A percentile compares a stretch with the other conserved stretches of the same genome.
These are phyloP conservation scores for Acleris literana DNA, from an alignment of 2,888 invertebrate genomes.

Conservation along the genomic window DNA sequence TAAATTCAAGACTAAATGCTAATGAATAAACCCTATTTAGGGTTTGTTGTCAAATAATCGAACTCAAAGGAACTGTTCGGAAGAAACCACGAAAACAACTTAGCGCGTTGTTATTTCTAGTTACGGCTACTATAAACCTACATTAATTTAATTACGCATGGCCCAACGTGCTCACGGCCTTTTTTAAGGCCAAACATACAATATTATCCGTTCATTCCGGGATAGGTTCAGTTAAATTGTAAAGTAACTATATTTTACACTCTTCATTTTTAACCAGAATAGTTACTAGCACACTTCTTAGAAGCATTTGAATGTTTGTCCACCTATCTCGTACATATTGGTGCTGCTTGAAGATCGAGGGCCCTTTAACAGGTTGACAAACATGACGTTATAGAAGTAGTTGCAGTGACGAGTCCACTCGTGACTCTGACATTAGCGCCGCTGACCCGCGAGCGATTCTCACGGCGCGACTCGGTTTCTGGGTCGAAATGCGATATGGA, in stretches of 20 bases:
- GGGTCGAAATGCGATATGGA: slow-evolving; percentile 46
- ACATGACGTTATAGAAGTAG: slow-evolving; percentile 3
- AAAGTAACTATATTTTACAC: neutral
- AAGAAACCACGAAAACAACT: no score
- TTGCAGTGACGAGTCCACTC: slow-evolving; percentile 38
- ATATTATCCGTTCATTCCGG: no score
- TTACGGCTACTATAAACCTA: no score
- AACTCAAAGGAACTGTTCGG: no score
- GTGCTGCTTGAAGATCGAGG: slow-evolving; percentile 4
- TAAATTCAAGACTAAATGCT: no score
- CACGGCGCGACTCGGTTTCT: slow-evolving; percentile 58
- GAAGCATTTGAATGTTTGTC: slow-evolving; percentile 17
- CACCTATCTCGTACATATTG: slow-evolving; percentile 25
- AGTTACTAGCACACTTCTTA: neutral
- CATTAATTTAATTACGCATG: no score
- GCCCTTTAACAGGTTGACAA: slow-evolving; percentile 10
- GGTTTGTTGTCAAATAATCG: no score
- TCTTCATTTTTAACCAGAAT: neutral
- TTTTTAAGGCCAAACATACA: no score
- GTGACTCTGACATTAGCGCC: slow-evolving; percentile 56
- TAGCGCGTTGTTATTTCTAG: no score
- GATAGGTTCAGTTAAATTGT: neutral
- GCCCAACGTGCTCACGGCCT: no score
- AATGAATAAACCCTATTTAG: no score
- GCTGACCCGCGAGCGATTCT: slow-evolving; percentile 55